Evolutionary conservation across 2,113 vertebrate species (phyloP).

Genomic region (Conger conger): DNA sequence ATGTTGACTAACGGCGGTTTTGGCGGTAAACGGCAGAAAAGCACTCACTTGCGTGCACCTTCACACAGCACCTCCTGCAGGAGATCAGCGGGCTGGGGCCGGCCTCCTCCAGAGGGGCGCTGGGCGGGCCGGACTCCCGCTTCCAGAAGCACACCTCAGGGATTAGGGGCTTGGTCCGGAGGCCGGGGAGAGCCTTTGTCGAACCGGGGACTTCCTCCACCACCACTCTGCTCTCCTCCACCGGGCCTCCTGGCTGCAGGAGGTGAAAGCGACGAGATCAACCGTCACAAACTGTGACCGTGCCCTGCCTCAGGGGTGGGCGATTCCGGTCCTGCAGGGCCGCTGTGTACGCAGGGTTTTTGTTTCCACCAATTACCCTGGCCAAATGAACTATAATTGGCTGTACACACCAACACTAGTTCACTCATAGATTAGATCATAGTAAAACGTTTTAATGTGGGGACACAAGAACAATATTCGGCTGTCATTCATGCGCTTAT

Average conservation of each 20-base stretch:
- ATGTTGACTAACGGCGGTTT: neutral
- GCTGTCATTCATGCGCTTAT: too few relatives aligned
- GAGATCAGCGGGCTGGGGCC: slow-evolving; percentile 88
- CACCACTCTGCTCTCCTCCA: slow-evolving; percentile 54
- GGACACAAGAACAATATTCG: too few relatives aligned
- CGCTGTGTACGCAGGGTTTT: too few relatives aligned
- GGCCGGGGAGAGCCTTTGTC: slow-evolving; percentile 23
- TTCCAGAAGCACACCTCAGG: slow-evolving; percentile 96
- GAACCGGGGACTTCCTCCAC: neutral
- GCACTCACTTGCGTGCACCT: slow-evolving; percentile 92
- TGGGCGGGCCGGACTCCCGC: slow-evolving; percentile 83
- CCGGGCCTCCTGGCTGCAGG: slow-evolving; percentile 75
- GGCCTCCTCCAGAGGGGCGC: slow-evolving; percentile 86
- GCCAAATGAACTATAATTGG: too few relatives aligned
- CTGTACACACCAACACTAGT: too few relatives aligned
- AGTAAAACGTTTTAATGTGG: too few relatives aligned
- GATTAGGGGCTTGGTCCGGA: slow-evolving; percentile 83
- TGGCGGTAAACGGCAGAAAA: neutral
- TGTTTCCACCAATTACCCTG: too few relatives aligned
- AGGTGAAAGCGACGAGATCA: neutral
- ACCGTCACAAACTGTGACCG: too few relatives aligned
- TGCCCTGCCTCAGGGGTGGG: too few relatives aligned
- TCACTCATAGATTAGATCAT: too few relatives aligned
- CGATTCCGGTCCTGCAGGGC: too few relatives aligned
- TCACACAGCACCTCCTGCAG: slow-evolving; percentile 84